Base-by-base conservation (phyloP, 2,797 vertebrate genomes). In the Chrysocyon brachyurus region DNA sequence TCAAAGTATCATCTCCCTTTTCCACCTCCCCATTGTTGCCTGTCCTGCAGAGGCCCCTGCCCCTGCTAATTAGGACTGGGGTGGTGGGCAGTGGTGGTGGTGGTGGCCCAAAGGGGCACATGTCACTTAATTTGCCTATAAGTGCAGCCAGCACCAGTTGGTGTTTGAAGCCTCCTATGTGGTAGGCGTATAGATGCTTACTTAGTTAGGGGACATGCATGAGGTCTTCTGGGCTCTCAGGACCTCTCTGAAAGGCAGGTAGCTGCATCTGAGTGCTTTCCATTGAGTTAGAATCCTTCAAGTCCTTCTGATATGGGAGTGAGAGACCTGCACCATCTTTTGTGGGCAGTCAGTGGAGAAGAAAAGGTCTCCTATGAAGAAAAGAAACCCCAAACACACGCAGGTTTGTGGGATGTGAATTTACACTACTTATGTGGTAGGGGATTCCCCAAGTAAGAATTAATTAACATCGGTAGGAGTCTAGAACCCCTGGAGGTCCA, bases 361-460 rank as follows among this genome's bases (percentile, higher is more conserved):
- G 19, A 57, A 89, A 84, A 36, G 6, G 33, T 86, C 77, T 72
- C 6, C 19, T 26, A 12, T 59, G 49, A 91, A 49, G 4, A 49
- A 31, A 28, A 49, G 36, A 73, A 93, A 24, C 24, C 2, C 6
- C 7, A 89, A 56, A 52, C 10, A 56, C 52, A 1, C 12, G 28
- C 1, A 5, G 15, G 6, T 82, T 87, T 82, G 40, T n/a, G 40
- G 5, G 2, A 61, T 78, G 33, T 72, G 70, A 79, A 31, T 89
- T 68, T 86, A 82, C 15, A 79, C 14, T 49, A 17, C 12, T 36
- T 21, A 15, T 31, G 26, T 82, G 83, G 28, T 66, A 56, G 17
- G 36, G 26, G 56, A 93, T 73, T 73, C 5, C 66, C 68, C 49
- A 83, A 82, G 82, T 19, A 91, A 95, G 33, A 89, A 75, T 90